These are phyloP conservation scores for Crambe crambe DNA, from an alignment of 37 sponge, comb jelly and placozoan species.

Conservation along the genomic window DNA sequence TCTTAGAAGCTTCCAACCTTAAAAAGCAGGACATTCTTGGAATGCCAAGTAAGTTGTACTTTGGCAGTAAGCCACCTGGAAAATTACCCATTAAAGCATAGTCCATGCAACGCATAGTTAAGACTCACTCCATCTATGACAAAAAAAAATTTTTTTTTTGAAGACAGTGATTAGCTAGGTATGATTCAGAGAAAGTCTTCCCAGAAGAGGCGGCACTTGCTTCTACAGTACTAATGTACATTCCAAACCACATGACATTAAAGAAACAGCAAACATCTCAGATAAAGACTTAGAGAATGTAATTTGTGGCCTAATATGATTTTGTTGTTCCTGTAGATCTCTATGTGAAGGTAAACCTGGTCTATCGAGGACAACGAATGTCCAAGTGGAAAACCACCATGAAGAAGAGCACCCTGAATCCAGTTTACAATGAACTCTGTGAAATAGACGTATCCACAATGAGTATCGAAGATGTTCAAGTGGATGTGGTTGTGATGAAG, in stretches of 20 bases:
- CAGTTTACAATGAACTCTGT: slow-evolving; percentile 15
- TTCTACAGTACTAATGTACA: not conserved
- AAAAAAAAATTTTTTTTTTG: not conserved
- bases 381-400: slow-evolving; percentile 2
- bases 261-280: too few relatives aligned
- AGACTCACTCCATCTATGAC: too few relatives aligned
- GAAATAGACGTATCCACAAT: not conserved
- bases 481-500: slow-evolving; percentile 13
- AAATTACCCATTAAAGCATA: not conserved
- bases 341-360: slow-evolving; percentile 13
- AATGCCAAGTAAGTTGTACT: slow-evolving; percentile 20
- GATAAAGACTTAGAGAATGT: too few relatives aligned
- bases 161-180: too few relatives aligned
- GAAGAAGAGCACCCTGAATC: not conserved
- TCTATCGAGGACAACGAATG: not conserved
- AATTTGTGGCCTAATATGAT: too few relatives aligned
- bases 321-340: not conserved
- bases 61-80: not conserved
- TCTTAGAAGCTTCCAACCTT: slow-evolving; percentile 12
- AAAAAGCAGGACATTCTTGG: slow-evolving; percentile 4
- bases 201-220: not conserved
- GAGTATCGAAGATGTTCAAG: slow-evolving; percentile 1
- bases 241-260: too few relatives aligned
- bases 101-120: not conserved
- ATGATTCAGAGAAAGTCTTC: too few relatives aligned